Evolutionary conservation across 92 coral and sea anemone genomes (phyloP).

Genomic region (Epizoanthus stellaris): DNA sequence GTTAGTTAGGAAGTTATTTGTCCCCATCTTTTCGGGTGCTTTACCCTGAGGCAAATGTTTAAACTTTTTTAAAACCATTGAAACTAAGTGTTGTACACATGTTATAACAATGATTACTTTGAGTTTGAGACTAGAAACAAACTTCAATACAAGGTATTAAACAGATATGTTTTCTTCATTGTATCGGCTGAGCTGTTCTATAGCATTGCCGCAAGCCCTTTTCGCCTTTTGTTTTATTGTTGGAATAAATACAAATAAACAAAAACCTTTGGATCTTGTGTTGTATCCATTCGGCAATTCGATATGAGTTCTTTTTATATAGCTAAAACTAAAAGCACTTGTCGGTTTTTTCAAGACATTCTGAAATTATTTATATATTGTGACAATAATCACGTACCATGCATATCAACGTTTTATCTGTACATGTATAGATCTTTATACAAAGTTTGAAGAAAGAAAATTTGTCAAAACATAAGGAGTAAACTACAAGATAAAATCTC

Average conservation of each 20-base stretch:
- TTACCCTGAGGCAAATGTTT: no score
- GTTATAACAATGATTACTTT: no score
- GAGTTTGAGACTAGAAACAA: no score
- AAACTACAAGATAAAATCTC: background rate
- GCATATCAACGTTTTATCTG: background rate
- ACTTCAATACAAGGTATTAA: no score
- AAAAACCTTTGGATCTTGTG: background rate
- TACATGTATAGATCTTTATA: background rate
- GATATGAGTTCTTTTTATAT: background rate
- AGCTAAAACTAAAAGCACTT: background rate
- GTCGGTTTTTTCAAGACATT: background rate
- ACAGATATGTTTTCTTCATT: no score
- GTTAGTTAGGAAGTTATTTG: no score
- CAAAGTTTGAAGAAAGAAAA: background rate
- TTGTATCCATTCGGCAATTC: slow-evolving; percentile 8
- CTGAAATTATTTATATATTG: background rate
- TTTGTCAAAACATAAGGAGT: background rate
- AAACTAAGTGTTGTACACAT: no score
- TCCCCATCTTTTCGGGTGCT: no score
- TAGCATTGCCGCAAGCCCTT: no score
- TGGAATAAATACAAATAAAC: background rate
- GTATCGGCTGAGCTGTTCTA: no score
- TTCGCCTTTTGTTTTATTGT: no score
- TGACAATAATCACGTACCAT: slow-evolving; percentile 15
- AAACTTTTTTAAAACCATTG: no score